Conservation (phyloP, 2,797 vertebrate species). For the Hippocampus kuda region DNA sequence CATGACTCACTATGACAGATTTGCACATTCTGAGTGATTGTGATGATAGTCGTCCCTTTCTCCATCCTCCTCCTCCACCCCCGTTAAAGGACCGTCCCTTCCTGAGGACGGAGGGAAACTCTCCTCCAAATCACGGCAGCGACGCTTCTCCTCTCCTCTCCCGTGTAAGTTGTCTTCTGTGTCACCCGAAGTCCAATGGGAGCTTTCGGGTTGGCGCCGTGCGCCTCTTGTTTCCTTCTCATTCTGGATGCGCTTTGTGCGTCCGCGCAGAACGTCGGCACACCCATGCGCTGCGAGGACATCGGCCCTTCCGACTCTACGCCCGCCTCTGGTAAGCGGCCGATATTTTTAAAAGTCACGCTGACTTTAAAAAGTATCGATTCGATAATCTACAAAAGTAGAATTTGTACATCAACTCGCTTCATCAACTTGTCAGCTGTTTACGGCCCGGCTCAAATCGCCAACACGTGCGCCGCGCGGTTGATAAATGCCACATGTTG, state of each 20-base stretch:
- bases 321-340: slow-evolving; percentile 53
- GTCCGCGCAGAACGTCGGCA: slow-evolving; percentile 48
- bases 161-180: slow-evolving; percentile 41
- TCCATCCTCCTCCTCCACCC: slow-evolving; percentile 1
- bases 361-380: not conserved
- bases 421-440: not conserved
- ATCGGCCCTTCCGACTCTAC: slow-evolving; percentile 39
- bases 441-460: not conserved
- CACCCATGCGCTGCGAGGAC: slow-evolving; percentile 52
- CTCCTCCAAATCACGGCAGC: slow-evolving; percentile 31
- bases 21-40: not conserved
- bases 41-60: not conserved
- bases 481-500: not conserved
- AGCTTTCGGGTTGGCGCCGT: not conserved
- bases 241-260: slow-evolving; percentile 25
- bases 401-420: not conserved
- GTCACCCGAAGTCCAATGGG: slow-evolving; percentile 8
- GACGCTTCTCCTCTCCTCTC: slow-evolving; percentile 20
- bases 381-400: not conserved
- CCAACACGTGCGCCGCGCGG: not conserved
- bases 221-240: slow-evolving; percentile 16
- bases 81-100: slow-evolving; percentile 48
- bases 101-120: slow-evolving; percentile 56
- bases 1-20: not conserved
- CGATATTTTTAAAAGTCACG: too few relatives aligned